Evolutionary conservation across 1,140 invertebrate genomes (phyloP).

Genomic region (Brachionus plicatilis): DNA sequence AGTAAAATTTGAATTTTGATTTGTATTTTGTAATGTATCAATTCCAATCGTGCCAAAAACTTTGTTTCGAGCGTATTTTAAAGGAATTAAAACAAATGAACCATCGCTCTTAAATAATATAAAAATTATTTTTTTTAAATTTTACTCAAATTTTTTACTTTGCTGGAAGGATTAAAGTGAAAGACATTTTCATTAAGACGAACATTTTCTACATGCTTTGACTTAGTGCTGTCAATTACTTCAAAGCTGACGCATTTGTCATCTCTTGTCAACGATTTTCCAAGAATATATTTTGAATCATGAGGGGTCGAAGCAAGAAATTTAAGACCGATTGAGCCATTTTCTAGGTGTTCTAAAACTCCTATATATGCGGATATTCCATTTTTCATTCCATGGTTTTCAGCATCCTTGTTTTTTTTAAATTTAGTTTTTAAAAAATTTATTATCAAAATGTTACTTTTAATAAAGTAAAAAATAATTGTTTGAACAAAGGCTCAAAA

Average conservation of each 20-base stretch:
- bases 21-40: conserved; percentile 52
- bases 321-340: conserved; percentile 45
- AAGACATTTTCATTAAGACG: conserved; percentile 52
- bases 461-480: conserved; percentile 52
- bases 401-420: conserved; percentile 49
- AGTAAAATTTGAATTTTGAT: conserved; percentile 51
- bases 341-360: conserved; percentile 48
- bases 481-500: conserved; percentile 53
- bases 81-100: background rate
- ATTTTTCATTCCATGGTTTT: conserved; percentile 53
- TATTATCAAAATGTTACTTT: conserved; percentile 46
- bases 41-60: conserved; percentile 54
- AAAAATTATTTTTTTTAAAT: background rate
- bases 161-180: conserved; percentile 52
- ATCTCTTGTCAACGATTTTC: conserved; percentile 48
- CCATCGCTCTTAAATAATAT: conserved; percentile 8
- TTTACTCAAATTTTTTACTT: background rate
- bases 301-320: conserved; percentile 53
- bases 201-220: conserved; percentile 53
- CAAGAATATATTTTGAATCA: conserved; percentile 51
- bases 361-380: conserved; percentile 51
- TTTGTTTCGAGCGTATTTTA: conserved; percentile 53
- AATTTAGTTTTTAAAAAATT: background rate
- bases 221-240: conserved; percentile 51
- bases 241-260: conserved; percentile 47